Base-by-base conservation (phyloP, 53 echinoderm and acorn worm genomes). In the Stichopus horrens region DNA sequence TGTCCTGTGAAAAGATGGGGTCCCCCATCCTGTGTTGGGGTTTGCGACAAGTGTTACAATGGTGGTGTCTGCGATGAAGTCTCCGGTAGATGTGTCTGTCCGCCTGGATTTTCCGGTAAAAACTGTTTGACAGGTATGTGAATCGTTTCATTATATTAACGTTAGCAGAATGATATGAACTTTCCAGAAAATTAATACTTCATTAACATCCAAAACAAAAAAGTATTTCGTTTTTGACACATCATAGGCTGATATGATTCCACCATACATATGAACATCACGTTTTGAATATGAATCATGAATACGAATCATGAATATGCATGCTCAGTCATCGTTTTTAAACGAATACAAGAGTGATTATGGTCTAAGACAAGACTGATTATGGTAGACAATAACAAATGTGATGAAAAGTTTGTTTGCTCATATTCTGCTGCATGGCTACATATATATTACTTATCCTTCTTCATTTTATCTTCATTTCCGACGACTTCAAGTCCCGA, bases 21-120 rank as follows among this genome's bases (percentile, higher is more conserved):
- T 66, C 90, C 91, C 7, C 94, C 94, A 4, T 73, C 83, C 21
- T 96, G 96, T 74, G 19, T 75, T 5, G 88, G 96, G 4, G 60
- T 94, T 6, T 96, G 96, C 78, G 94, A 94, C 59, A 87, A 83
- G n/a, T 96, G 96, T 75, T 96, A 94, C 88, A 94, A 96, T n/a
- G 96, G 96, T 55, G 96, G 96, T 0, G 78, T 96, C 0, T 96
- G 96, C 75, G 91, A 94, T 58, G 91, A 92, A 66, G 51, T 77
- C n/a, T 80, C 92, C 5, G 96, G 94, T 4, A 74, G 90, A 13
- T 96, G 94, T 14, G 74, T 92, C 1, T 96, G 96, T 21, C 92
- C 96, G 4, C 92, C 94, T 16, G 96, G 96, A 56, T 96, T 96
- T 76, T 67, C 21, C 5, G 93, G 94, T 21, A 21, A 22, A 5